Percentiles rank a stretch among this genome's conserved stretches.
Conservation (phyloP, 2,888 invertebrate genomes). For the Eristalis intricaria region DNA sequence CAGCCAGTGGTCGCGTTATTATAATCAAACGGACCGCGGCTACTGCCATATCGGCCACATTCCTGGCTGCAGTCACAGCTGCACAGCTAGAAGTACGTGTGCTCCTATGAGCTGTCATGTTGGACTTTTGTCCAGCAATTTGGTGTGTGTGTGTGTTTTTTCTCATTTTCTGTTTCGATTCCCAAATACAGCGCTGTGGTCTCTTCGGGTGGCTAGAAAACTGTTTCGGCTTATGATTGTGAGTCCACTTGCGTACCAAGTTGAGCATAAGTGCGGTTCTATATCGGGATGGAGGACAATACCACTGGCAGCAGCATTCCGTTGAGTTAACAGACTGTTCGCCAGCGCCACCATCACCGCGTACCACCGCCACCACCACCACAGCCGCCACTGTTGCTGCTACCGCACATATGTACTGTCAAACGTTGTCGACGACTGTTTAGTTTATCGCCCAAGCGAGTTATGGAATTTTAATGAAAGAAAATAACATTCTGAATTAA, state of each 20-base stretch:
- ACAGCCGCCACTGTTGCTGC: neutral
- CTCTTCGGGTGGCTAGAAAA: slow-evolving; percentile 31
- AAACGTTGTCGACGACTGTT: slow-evolving; percentile 62
- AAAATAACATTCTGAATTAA: slow-evolving; percentile 71
- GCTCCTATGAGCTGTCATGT: slow-evolving; percentile 33
- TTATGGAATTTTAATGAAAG: slow-evolving; percentile 72
- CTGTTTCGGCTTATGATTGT: slow-evolving; percentile 33
- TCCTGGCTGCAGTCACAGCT: slow-evolving; percentile 62
- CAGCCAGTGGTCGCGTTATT: slow-evolving; percentile 27
- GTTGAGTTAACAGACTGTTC: slow-evolving; percentile 52
- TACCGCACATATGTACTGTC: slow-evolving; percentile 38
- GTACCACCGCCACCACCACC: neutral
- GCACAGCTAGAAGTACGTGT: slow-evolving; percentile 27
- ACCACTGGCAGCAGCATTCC: slow-evolving; percentile 56
- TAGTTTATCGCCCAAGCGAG: slow-evolving; percentile 69
- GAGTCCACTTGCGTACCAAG: slow-evolving; percentile 51
- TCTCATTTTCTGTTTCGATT: slow-evolving; percentile 11
- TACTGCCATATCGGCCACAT: slow-evolving; percentile 61
- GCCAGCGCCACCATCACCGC: neutral
- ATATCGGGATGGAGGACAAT: slow-evolving; percentile 33
- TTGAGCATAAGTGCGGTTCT: slow-evolving; percentile 58
- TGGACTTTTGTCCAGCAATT: slow-evolving; percentile 19
- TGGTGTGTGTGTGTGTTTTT: neutral
- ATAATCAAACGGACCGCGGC: slow-evolving; percentile 57
- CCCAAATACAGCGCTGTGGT: slow-evolving; percentile 14